Conservation (phyloP, 2,797 vertebrate genomes). For the Enteromius paludinosus region DNA sequence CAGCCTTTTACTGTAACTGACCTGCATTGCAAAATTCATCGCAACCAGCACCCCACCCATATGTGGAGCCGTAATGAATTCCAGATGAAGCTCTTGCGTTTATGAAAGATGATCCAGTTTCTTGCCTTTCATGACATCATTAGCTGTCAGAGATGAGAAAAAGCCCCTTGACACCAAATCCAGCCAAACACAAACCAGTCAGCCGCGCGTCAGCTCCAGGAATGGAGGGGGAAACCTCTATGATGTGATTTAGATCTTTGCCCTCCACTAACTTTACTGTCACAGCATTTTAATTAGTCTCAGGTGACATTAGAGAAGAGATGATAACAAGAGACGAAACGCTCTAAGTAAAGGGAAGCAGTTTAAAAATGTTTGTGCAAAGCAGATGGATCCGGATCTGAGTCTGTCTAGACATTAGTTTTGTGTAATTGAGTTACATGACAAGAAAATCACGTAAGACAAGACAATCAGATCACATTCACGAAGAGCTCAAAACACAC, state of each 20-base stretch:
- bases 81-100: conserved; percentile 7
- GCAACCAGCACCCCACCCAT: neutral
- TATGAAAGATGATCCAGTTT: conserved; percentile 9
- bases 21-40: neutral
- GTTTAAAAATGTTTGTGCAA: no score
- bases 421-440: no score
- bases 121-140: conserved; percentile 13
- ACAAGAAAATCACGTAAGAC: no score
- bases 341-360: neutral
- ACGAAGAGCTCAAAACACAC: no score
- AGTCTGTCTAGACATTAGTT: no score
- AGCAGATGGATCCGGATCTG: no score
- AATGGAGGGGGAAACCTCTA: neutral
- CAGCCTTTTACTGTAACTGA: conserved; percentile 8
- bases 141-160: neutral
- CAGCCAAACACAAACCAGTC: neutral
- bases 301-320: neutral
- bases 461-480: no score
- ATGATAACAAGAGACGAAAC: neutral
- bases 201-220: neutral
- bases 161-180: neutral
- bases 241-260: neutral
- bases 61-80: neutral
- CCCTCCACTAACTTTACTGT: neutral
- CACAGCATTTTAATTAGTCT: neutral